Evolutionary conservation across 1,140 invertebrate species (phyloP).

Genomic region (Drosophila subobscura): DNA sequence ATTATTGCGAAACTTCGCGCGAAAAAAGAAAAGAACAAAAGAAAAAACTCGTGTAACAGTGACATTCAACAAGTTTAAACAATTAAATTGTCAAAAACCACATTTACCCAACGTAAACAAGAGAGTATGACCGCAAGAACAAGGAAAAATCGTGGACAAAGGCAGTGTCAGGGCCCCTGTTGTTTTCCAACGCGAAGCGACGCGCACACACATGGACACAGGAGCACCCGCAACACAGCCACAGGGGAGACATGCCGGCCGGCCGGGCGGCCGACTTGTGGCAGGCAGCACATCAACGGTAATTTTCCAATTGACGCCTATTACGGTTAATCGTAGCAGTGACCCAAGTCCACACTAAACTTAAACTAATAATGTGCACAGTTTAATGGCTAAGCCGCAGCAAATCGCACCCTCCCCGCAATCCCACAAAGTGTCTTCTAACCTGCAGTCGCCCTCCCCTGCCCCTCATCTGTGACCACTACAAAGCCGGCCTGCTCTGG

Average conservation of each 20-base stretch:
- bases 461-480: background rate
- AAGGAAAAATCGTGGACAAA: background rate
- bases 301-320: conserved; percentile 81
- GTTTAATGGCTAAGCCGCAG: conserved; percentile 79
- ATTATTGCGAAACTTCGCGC: too few relatives aligned
- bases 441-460: conserved; percentile 2
- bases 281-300: conserved; percentile 57
- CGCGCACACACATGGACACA: too few relatives aligned
- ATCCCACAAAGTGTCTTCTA: conserved; percentile 10
- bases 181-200: conserved; percentile 12
- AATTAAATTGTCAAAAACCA: too few relatives aligned
- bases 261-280: conserved; percentile 44
- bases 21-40: too few relatives aligned
- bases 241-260: conserved; percentile 1
- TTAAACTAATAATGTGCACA: conserved; percentile 80
- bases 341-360: conserved; percentile 77
- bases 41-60: too few relatives aligned
- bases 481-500: conserved; percentile 1
- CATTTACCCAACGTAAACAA: too few relatives aligned
- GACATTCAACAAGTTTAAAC: too few relatives aligned
- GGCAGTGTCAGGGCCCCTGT: conserved; percentile 33
- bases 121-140: too few relatives aligned
- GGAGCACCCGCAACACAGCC: background rate
- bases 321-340: conserved; percentile 81
- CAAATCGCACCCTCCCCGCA: conserved; percentile 60